These are phyloP conservation scores for Homarus gammarus DNA, from an alignment of 2,888 invertebrate species.

Conservation along the genomic window DNA sequence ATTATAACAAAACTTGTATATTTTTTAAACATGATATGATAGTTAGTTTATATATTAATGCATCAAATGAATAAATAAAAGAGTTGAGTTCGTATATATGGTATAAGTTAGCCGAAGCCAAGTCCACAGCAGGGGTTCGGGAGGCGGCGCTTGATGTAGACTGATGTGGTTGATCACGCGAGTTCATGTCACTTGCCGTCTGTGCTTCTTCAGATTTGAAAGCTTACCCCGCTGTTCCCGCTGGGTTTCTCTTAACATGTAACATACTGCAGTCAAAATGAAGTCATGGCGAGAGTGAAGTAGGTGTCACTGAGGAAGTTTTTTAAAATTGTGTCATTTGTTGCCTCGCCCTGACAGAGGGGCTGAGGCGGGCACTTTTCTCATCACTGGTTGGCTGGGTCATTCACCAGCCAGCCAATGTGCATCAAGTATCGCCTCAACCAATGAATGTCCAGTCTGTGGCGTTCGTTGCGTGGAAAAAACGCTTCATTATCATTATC, in stretches of 20 bases:
- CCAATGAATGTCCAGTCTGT: too few relatives aligned
- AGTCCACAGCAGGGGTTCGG: not conserved
- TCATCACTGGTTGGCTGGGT: not conserved
- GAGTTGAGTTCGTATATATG: not conserved
- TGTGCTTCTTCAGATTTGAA: constrained; percentile 3
- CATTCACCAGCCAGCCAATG: not conserved
- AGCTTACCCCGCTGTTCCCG: not conserved
- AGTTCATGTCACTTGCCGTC: constrained; percentile 3
- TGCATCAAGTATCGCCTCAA: too few relatives aligned
- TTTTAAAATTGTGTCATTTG: too few relatives aligned
- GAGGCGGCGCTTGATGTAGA: not conserved
- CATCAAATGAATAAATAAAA: not conserved
- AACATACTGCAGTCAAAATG: not conserved
- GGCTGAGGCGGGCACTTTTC: not conserved
- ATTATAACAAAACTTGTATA: not conserved
- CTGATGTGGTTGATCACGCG: not conserved
- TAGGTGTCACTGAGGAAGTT: too few relatives aligned
- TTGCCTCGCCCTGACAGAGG: not conserved
- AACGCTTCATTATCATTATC: too few relatives aligned
- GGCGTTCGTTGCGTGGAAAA: too few relatives aligned
- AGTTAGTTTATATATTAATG: not conserved
- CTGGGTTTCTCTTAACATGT: not conserved
- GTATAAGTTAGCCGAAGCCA: not conserved
- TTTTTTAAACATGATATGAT: not conserved
- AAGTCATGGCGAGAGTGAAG: not conserved